Percentiles rank a stretch among this genome's conserved stretches.
Evolutionary conservation across 2,113 vertebrate genomes (phyloP).

Genomic region (Tachuris rubrigastra): DNA sequence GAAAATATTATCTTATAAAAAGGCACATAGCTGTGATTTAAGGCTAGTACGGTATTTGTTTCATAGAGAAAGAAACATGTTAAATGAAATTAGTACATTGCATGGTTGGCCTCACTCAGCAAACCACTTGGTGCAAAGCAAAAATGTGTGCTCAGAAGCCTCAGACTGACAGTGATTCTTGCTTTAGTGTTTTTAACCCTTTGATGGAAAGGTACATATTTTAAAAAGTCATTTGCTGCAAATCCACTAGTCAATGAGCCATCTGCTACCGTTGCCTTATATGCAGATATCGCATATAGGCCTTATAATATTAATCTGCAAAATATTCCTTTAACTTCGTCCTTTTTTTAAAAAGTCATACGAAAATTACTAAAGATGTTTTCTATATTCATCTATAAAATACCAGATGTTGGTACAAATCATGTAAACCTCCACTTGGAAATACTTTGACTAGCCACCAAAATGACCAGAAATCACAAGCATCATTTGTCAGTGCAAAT

Average conservation of each 20-base stretch:
- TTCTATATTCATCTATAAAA: conserved; percentile 78
- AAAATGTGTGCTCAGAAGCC: conserved; percentile 54
- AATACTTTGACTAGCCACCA: conserved; percentile 70
- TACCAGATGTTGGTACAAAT: conserved; percentile 75
- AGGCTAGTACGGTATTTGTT: conserved; percentile 80
- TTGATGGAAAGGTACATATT: conserved; percentile 19
- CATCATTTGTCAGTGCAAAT: conserved; percentile 80
- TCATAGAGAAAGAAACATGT: conserved; percentile 60
- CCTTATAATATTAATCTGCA: conserved; percentile 66
- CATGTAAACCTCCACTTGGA: conserved; percentile 70
- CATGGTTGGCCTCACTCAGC: conserved; percentile 24
- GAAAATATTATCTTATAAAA: conserved; percentile 73
- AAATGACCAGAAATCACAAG: conserved; percentile 71
- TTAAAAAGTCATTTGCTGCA: conserved; percentile 51
- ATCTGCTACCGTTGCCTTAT: neutral
- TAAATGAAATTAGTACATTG: conserved; percentile 56
- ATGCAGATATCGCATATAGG: conserved; percentile 4
- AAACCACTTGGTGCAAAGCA: conserved; percentile 58
- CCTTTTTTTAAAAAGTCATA: conserved; percentile 69
- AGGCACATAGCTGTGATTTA: conserved; percentile 89
- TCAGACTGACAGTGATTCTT: conserved; percentile 61
- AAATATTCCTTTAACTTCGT: conserved; percentile 68
- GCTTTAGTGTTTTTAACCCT: conserved; percentile 49
- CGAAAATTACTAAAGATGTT: conserved; percentile 74
- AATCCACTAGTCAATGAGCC: conserved; percentile 22